Evolutionary conservation across 1,140 invertebrate species (phyloP).

Genomic region (Saccostrea cuccullata): DNA sequence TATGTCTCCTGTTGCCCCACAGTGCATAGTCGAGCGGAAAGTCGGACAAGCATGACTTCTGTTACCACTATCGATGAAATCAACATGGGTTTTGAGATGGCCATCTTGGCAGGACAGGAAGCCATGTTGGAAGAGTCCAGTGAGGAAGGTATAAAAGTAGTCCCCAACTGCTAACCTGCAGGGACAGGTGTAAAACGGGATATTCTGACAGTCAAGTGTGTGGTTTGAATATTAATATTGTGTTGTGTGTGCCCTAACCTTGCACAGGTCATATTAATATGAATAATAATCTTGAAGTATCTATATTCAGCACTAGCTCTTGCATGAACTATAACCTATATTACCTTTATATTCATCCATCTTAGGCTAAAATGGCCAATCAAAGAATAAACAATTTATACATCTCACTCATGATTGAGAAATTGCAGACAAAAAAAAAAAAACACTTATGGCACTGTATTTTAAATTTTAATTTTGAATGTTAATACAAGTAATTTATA

Average conservation of each 20-base stretch:
- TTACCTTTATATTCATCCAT: background rate
- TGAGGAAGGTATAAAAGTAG: slow-evolving; percentile 48
- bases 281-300: background rate
- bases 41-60: slow-evolving; percentile 68
- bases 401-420: too few relatives aligned
- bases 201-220: background rate
- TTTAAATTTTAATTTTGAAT: too few relatives aligned
- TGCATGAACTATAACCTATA: background rate
- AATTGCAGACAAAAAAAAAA: too few relatives aligned
- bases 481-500: too few relatives aligned
- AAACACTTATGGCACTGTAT: too few relatives aligned
- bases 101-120: slow-evolving; percentile 67
- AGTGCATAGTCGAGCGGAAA: slow-evolving; percentile 62
- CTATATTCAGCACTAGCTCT: background rate
- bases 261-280: background rate
- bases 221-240: slow-evolving; percentile 8
- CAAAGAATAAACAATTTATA: too few relatives aligned
- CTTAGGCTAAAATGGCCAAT: background rate
- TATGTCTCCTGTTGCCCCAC: slow-evolving; percentile 32
- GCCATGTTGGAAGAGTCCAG: slow-evolving; percentile 50
- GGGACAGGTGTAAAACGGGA: background rate
- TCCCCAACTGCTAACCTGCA: background rate
- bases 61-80: slow-evolving; percentile 72
- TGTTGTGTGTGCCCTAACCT: slow-evolving; percentile 1
- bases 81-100: slow-evolving; percentile 71